A percentile compares a stretch with the other conserved stretches of the same genome.
These are phyloP conservation scores for Prochilodus magdalenae DNA, from an alignment of 2,113 vertebrate genomes.

Conservation along the genomic window DNA sequence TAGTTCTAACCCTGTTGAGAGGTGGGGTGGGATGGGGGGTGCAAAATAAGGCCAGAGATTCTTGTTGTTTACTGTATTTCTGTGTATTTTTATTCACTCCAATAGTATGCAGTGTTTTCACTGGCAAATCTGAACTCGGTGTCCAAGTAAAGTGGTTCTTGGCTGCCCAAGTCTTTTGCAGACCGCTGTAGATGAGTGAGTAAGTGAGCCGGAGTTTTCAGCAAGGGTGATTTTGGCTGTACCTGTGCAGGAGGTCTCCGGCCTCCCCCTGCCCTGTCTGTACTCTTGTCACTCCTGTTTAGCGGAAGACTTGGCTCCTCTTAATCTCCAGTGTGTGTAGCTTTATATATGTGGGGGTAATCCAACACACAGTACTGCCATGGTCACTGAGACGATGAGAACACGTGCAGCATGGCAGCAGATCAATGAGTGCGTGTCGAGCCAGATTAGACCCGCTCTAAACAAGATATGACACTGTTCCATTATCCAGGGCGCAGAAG, in stretches of 20 bases:
- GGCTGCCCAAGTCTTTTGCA: too few relatives aligned
- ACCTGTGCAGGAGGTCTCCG: conserved; percentile 4
- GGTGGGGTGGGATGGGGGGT: too few relatives aligned
- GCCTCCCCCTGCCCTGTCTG: neutral
- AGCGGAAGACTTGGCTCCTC: conserved; percentile 5
- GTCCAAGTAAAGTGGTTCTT: too few relatives aligned
- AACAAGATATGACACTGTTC: conserved; percentile 78
- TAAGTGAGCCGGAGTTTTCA: neutral
- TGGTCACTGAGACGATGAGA: conserved; percentile 71
- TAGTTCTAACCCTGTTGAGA: too few relatives aligned
- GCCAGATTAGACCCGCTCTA: conserved; percentile 72
- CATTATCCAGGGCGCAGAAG: conserved; percentile 65
- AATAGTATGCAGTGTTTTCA: too few relatives aligned
- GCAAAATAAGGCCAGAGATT: too few relatives aligned
- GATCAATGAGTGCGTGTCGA: conserved; percentile 75
- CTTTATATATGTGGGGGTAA: conserved; percentile 50
- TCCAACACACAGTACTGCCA: conserved; percentile 69
- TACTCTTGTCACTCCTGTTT: neutral
- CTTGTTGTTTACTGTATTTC: too few relatives aligned
- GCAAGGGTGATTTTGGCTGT: neutral
- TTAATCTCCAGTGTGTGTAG: conserved; percentile 17
- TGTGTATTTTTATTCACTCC: too few relatives aligned
- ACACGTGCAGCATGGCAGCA: conserved; percentile 71
- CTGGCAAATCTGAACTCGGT: too few relatives aligned
- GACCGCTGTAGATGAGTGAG: neutral